Base-by-base conservation (phyloP, 2,113 vertebrate species). In the Scomber colias region DNA sequence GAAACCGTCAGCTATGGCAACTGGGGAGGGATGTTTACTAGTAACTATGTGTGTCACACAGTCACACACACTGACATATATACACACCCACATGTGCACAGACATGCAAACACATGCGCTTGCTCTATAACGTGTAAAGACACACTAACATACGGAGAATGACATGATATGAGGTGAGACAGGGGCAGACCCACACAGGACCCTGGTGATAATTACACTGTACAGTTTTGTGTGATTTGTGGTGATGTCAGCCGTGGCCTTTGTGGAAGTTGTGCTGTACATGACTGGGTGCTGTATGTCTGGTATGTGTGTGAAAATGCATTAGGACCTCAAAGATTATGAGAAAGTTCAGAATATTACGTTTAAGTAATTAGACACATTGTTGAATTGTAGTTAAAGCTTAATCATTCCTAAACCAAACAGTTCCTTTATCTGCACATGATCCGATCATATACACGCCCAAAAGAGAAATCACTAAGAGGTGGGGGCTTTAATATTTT, bases 1-100 rank as follows among this genome's bases (percentile, higher is more conserved):
- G 61, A 74, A 77, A 62, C 74, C 0, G 0, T 62, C 11, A 46
- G 70, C 73, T 80, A 59, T 84, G 71, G 89, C 82, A 89, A 92
- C 91, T 74, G 64, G 64, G n/a, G 68, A 27, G 71, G 10, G 1
- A 51, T 60, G 71, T 77, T 82, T 31, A 57, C 64, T 66, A 1
- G 49, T 60, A 72, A 56, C 84, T 51, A 45, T 55, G 67, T n/a
- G 71, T 57, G 50, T 83, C 79, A 84, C 66, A 6, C 21, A 7
- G 76, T 61, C 35, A 9, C 82, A 75, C 75, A 68, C 54, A 49
- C 61, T 35, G n/a, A 65, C 70, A 40, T 40, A 40, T 40, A 63
- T 24, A 15, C 16, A n/a, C 56, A 60, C 79, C 75, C 61, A 56
- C 64, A 64, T 53, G 31, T 16, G 14, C 12, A 51, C 13, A 11